Evolutionary conservation across 2,888 invertebrate species (phyloP).

Genomic region (Terebella lapidaria): DNA sequence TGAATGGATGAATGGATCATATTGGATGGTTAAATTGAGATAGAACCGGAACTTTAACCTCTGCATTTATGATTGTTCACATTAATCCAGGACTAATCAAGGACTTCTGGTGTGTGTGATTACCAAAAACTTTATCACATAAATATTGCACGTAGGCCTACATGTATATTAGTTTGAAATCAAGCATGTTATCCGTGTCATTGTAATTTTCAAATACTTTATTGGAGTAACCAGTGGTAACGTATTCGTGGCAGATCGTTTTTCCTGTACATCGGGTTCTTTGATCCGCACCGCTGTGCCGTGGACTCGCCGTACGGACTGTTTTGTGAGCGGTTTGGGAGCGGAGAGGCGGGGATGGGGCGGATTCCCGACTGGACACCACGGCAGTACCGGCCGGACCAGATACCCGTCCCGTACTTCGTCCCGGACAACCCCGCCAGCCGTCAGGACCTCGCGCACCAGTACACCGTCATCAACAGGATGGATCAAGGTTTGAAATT

Average conservation of each 20-base stretch:
- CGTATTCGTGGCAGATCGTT: slow-evolving; percentile 66
- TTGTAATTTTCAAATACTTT: too few relatives aligned
- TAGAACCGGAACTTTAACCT: too few relatives aligned
- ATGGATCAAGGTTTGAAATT: slow-evolving; percentile 78
- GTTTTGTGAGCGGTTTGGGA: slow-evolving; percentile 91
- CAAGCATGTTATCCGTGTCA: too few relatives aligned
- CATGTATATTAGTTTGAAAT: too few relatives aligned
- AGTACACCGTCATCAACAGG: slow-evolving; percentile 85
- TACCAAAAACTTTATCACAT: too few relatives aligned
- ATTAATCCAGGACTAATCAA: too few relatives aligned
- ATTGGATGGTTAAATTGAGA: too few relatives aligned
- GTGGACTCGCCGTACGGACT: slow-evolving; percentile 76
- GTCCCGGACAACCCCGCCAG: slow-evolving; percentile 77
- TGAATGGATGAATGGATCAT: too few relatives aligned
- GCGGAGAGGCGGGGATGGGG: slow-evolving; percentile 78
- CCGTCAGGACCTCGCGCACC: slow-evolving; percentile 76
- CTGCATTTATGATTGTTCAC: too few relatives aligned
- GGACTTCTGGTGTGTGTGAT: too few relatives aligned
- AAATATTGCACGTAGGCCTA: too few relatives aligned
- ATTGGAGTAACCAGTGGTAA: too few relatives aligned
- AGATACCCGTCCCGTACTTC: slow-evolving; percentile 77
- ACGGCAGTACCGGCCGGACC: slow-evolving; percentile 78
- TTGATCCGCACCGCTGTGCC: slow-evolving; percentile 90
- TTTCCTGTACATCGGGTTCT: slow-evolving; percentile 82
- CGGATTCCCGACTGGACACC: slow-evolving; percentile 85